phyloP scores from a whole-genome alignment of 2,888 invertebrate species.

The Girardia tigrina region DNA sequence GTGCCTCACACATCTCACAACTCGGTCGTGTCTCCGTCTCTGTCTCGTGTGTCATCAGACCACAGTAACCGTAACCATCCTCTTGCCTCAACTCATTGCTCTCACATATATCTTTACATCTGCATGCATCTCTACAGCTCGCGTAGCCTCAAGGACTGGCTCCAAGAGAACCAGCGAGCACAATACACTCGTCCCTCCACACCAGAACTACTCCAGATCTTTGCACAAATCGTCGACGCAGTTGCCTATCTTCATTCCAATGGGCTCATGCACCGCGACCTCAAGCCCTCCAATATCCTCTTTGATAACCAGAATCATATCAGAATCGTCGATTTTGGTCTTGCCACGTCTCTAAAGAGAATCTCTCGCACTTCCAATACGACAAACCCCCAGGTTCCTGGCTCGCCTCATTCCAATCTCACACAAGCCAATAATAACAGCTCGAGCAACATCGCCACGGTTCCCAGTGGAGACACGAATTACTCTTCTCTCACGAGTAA shows the following conservation, averaged over 20 bases:
- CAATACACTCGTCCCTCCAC: not conserved
- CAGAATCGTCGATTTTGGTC: constrained; percentile 64
- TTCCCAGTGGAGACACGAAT: no score
- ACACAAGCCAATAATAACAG: not conserved
- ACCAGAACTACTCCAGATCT: constrained; percentile 43
- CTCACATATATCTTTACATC: constrained; percentile 62
- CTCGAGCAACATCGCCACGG: no score
- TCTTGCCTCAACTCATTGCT: no score
- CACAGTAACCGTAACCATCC: not conserved
- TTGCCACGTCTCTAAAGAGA: constrained; percentile 72
- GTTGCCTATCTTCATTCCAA: constrained; percentile 85
- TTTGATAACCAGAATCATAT: constrained; percentile 57
- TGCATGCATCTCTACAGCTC: constrained; percentile 89
- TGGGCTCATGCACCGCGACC: constrained; percentile 82
- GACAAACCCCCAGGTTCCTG: constrained; percentile 34
- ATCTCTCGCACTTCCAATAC: constrained; percentile 42
- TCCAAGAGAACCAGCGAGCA: not conserved
- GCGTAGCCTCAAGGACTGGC: constrained; percentile 58
- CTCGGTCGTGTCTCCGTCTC: no score
- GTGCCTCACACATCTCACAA: no score
- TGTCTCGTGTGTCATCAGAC: no score
- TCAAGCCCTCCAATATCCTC: constrained; percentile 85
- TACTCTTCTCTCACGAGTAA: constrained; percentile 48
- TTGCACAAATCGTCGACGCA: constrained; percentile 71
- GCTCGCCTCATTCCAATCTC: not conserved